Evolutionary conservation across 2,113 vertebrate species (phyloP), one percentile per base, ranked within the genome.

Genomic region (Cheilinus undulatus): DNA sequence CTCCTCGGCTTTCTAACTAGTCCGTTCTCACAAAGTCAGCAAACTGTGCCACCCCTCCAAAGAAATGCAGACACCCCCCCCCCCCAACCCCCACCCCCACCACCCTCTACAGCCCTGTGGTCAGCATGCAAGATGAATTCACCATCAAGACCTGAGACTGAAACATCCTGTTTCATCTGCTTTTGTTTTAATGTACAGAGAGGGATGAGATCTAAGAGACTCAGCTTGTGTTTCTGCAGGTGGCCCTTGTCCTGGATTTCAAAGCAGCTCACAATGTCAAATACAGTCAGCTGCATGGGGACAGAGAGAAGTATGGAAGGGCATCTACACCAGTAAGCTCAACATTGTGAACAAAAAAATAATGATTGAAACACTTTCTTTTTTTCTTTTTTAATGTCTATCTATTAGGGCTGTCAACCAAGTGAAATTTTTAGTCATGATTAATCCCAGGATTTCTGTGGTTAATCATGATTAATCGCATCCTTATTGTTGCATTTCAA

Each of bases 1-100:
- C 80, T 87, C 83, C 79, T 83, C 59, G 40, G 69, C 80, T 84
- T 90, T 76, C 62, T 88, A 89, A 90, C 81, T 84, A 87, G 87
- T 81, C 87, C 76, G 48, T 89, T 90, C 88, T 88, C 87, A 91
- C 87, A 84, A 87, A 86, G 89, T 92, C 92, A 93, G 92, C 91
- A 92, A 90, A 91, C 79, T 80, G 66, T 45, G 63, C 74, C 75
- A 74, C 48, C 77, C 54, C 57, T 59, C 82, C 59, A 19, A 82
- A 87, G 82, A 88, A 73, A 69, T 38, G 60, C 57, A 78, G 73
- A 71, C 70, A 42, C 76, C 38, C 56, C 61, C 56, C 58, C 32
- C 38, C 46, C 23, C 22, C 69, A 22, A 42, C 40, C 14, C 49
- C 59, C 56, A 26, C 50, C 20, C 42, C 32, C 27, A 11, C 40